These are phyloP conservation scores for Sialis fuliginosa DNA, from an alignment of 2,888 invertebrate genomes.

Conservation along the genomic window DNA sequence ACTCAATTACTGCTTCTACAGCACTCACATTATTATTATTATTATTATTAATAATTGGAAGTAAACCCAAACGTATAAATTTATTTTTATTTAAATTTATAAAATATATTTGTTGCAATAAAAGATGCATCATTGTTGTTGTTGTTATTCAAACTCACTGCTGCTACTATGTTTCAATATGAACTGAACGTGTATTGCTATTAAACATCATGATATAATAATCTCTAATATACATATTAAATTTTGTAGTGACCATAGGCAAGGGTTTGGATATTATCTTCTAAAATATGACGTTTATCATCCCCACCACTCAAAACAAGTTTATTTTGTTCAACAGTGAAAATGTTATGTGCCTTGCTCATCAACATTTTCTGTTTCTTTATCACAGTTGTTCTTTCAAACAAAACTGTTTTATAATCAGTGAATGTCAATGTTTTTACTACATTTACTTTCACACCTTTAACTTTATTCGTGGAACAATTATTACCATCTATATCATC, in stretches of 20 bases:
- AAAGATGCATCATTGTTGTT: too few relatives aligned
- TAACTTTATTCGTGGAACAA: neutral
- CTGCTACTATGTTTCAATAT: too few relatives aligned
- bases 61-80: too few relatives aligned
- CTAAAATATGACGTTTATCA: conserved; percentile 2
- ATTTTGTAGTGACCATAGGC: conserved; percentile 1
- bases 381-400: neutral
- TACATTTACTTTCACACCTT: neutral
- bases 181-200: too few relatives aligned
- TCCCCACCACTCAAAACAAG: conserved; percentile 2
- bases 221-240: too few relatives aligned
- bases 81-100: too few relatives aligned
- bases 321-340: neutral
- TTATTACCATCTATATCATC: neutral
- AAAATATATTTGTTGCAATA: too few relatives aligned
- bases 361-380: neutral
- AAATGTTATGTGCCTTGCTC: neutral
- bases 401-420: neutral
- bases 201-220: too few relatives aligned
- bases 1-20: too few relatives aligned
- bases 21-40: too few relatives aligned
- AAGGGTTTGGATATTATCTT: conserved; percentile 1
- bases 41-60: too few relatives aligned
- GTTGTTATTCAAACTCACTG: too few relatives aligned
- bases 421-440: neutral